These are phyloP conservation scores for Pygathrix nemaeus DNA, from an alignment of 2,113 vertebrate species.

Conservation along the genomic window DNA sequence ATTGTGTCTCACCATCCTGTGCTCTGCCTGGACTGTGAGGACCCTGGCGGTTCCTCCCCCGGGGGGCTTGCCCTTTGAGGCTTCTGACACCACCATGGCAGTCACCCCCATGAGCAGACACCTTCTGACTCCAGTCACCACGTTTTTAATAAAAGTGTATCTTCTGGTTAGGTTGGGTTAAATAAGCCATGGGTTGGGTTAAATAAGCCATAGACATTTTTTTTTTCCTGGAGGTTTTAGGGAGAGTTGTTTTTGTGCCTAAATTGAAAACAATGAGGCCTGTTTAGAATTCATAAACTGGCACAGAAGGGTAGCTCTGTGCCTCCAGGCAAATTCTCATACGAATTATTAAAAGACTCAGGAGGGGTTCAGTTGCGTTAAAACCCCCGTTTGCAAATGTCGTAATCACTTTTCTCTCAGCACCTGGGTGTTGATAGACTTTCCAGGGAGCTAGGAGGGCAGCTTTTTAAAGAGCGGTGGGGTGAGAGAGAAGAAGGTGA, in stretches of 20 bases:
- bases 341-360: not conserved
- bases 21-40: not conserved
- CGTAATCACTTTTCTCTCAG: not conserved
- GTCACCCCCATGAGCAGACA: rapidly evolving
- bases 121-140: not conserved
- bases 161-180: not conserved
- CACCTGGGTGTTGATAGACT: not conserved
- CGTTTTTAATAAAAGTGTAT: not conserved
- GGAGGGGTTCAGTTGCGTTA: not conserved
- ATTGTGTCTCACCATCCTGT: rapidly evolving
- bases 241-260: not conserved
- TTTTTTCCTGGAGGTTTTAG: not conserved
- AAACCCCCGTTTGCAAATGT: not conserved
- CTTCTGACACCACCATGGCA: too few relatives aligned
- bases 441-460: not conserved
- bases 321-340: not conserved
- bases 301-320: rapidly evolving
- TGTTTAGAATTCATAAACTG: not conserved
- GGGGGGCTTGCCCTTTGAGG: not conserved
- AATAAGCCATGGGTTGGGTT: too few relatives aligned
- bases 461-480: not conserved
- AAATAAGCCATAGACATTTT: not conserved
- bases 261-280: not conserved
- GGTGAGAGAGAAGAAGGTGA: not conserved
- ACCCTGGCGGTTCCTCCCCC: not conserved